Conservation (phyloP, 2,888 invertebrate species). For the Xanthorhoe spadicearia region DNA sequence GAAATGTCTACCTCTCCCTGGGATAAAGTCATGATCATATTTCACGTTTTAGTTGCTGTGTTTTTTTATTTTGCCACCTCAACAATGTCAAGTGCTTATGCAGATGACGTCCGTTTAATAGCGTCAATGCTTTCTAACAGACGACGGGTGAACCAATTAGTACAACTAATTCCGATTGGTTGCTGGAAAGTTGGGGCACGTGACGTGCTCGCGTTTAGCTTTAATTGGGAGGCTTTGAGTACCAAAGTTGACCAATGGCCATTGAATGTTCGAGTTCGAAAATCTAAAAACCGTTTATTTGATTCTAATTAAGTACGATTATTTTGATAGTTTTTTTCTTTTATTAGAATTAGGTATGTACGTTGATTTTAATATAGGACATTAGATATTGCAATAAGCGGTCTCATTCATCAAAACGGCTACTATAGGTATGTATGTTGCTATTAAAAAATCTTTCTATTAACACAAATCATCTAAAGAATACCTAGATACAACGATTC, state of each 20-base stretch:
- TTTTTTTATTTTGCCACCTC: neutral
- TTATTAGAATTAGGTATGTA: too few relatives aligned
- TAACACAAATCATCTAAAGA: too few relatives aligned
- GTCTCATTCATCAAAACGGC: too few relatives aligned
- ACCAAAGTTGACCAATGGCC: conserved; percentile 8
- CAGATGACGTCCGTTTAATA: neutral
- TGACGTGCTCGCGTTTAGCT: conserved; percentile 12
- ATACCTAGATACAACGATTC: neutral
- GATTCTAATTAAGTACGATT: neutral
- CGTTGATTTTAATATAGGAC: too few relatives aligned
- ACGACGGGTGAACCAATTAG: conserved; percentile 5
- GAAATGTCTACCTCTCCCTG: too few relatives aligned
- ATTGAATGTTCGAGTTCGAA: neutral
- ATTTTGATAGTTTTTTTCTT: too few relatives aligned
- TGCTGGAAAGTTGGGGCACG: conserved; percentile 14
- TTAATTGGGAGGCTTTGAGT: conserved; percentile 14
- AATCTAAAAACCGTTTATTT: neutral
- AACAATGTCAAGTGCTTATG: neutral
- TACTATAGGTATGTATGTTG: too few relatives aligned
- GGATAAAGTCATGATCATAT: too few relatives aligned
- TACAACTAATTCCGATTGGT: conserved; percentile 14
- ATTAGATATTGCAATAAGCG: too few relatives aligned
- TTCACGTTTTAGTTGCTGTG: too few relatives aligned
- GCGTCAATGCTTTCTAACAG: neutral
- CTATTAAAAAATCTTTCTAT: too few relatives aligned